Conservation (phyloP, 2,113 vertebrate species). For the Cariama cristata region DNA sequence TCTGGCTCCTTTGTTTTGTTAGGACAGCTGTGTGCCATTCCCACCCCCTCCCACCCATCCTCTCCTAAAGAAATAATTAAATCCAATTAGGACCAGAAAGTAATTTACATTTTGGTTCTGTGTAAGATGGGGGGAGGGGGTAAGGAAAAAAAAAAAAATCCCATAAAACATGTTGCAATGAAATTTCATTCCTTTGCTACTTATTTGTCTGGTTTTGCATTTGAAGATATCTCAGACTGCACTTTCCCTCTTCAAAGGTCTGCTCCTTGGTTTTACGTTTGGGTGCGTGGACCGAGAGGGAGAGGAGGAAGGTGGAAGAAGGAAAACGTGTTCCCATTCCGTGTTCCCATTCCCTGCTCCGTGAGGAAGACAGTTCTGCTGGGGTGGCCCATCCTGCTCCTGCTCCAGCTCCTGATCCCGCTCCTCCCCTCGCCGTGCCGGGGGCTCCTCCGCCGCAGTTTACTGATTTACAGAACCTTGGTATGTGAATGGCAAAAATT, state of each 20-base stretch:
- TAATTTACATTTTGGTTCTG: constrained; percentile 83
- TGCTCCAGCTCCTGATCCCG: not conserved
- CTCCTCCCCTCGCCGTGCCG: not conserved
- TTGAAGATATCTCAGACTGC: constrained; percentile 11
- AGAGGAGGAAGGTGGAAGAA: not conserved
- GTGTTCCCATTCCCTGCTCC: not conserved
- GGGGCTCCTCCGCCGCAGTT: constrained; percentile 63
- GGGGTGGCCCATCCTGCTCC: not conserved
- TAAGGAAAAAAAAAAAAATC: not conserved
- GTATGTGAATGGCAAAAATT: constrained; percentile 80
- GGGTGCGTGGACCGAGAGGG: fast-evolving
- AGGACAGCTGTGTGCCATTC: constrained; percentile 68
- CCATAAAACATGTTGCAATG: not conserved
- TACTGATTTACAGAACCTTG: constrained; percentile 79
- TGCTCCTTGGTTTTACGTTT: constrained; percentile 16
- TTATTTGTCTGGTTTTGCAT: constrained; percentile 68
- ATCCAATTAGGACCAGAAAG: constrained; percentile 82
- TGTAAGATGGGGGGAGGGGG: constrained; percentile 35
- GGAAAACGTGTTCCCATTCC: not conserved
- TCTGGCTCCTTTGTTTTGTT: constrained; percentile 71
- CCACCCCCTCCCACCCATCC: constrained; percentile 67
- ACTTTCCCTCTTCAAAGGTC: constrained; percentile 44
- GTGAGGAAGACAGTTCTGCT: constrained; percentile 7
- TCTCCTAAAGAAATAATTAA: constrained; percentile 77
- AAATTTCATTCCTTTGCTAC: constrained; percentile 72